Evolutionary conservation across 2,113 vertebrate species (phyloP).

Genomic region (Saguinus imperator): DNA sequence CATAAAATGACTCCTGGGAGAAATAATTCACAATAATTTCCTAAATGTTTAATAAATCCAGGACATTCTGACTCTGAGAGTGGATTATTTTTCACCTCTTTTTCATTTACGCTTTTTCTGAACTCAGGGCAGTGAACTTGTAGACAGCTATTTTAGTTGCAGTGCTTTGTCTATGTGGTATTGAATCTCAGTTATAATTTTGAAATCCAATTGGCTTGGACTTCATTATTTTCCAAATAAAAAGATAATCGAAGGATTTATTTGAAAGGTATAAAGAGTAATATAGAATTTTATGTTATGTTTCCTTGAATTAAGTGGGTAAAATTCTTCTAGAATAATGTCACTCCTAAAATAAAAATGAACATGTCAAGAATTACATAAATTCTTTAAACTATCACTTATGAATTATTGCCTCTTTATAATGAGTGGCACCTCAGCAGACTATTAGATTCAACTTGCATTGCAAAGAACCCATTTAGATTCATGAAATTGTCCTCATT

Average conservation of each 20-base stretch:
- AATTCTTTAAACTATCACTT: background rate
- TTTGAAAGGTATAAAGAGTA: slow-evolving; percentile 3
- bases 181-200: background rate
- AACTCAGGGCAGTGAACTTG: background rate
- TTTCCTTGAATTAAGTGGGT: slow-evolving; percentile 19
- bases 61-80: background rate
- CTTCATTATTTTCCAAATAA: slow-evolving; percentile 47
- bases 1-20: slow-evolving; percentile 6
- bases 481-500: background rate
- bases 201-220: background rate
- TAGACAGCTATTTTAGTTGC: background rate
- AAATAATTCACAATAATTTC: background rate
- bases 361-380: background rate
- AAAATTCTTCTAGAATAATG: background rate
- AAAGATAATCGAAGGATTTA: background rate
- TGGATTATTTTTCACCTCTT: background rate
- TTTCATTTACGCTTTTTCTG: background rate
- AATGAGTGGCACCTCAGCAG: background rate
- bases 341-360: slow-evolving; percentile 19
- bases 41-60: background rate
- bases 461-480: background rate
- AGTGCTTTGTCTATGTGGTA: background rate
- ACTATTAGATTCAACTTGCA: background rate
- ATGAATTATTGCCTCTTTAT: background rate
- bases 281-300: background rate